phyloP scores from a whole-genome alignment of 1,140 invertebrate genomes.

The Metopolophium dirhodum region DNA sequence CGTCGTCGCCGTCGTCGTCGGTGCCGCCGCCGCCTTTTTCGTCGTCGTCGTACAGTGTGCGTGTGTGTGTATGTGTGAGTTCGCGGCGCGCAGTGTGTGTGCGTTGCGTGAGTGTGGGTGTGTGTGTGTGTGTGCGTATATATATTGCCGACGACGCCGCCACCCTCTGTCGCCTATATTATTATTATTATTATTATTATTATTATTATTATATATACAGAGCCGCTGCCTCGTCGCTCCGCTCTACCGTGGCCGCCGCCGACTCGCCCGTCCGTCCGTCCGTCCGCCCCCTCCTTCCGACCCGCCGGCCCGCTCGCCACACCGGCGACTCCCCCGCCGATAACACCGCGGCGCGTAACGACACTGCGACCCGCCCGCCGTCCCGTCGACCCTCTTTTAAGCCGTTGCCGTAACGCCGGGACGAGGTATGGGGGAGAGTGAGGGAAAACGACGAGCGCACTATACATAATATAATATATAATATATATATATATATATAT shows the following conservation, averaged over 20 bases:
- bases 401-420: background rate
- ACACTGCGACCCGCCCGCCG: constrained; percentile 2
- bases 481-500: background rate
- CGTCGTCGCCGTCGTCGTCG: constrained; percentile 29
- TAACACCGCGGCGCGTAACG: background rate
- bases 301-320: background rate
- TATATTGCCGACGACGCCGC: background rate
- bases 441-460: background rate
- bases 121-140: background rate
- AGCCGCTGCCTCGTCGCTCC: background rate
- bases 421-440: background rate
- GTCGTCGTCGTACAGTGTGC: background rate
- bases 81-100: background rate
- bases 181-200: constrained; percentile 6
- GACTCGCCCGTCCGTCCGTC: background rate
- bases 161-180: constrained; percentile 21
- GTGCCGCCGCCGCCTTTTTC: background rate
- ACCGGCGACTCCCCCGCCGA: background rate
- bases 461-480: constrained; percentile 23
- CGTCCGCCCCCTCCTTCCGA: background rate
- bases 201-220: background rate
- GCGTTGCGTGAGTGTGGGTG: too few relatives aligned
- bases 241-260: background rate
- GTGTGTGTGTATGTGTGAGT: background rate
- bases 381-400: constrained; percentile 41